phyloP scores from a whole-genome alignment of 2,113 vertebrate genomes.

The Hystrix brachyura region DNA sequence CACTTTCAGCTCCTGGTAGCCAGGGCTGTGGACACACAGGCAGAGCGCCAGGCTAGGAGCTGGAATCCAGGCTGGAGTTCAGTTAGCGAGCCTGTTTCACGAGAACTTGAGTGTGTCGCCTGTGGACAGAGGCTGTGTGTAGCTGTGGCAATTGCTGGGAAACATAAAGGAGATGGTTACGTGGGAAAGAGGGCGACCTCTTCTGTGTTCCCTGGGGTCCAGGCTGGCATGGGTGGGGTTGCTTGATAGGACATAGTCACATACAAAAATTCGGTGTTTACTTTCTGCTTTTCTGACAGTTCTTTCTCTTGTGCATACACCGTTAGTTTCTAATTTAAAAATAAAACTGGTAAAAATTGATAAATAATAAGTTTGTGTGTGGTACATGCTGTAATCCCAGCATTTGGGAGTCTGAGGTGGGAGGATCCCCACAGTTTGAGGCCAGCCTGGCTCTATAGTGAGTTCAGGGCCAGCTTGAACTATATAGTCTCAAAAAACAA shows the following conservation, averaged over 20 bases:
- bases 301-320: not conserved
- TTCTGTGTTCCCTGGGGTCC: not conserved
- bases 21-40: accelerated
- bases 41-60: not conserved
- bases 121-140: not conserved
- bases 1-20: accelerated
- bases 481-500: not conserved
- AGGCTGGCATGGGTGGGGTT: accelerated
- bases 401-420: not conserved
- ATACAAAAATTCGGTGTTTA: accelerated
- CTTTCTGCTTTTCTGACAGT: not conserved
- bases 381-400: not conserved
- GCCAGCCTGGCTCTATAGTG: not conserved
- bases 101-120: not conserved
- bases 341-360: not conserved
- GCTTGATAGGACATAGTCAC: accelerated
- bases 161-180: not conserved
- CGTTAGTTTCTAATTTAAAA: not conserved
- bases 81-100: accelerated
- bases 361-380: not conserved
- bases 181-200: accelerated
- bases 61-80: accelerated
- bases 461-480: not conserved
- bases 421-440: not conserved
- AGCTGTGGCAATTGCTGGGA: accelerated